phyloP scores from a whole-genome alignment of 2,113 vertebrate genomes.

The Suncus etruscus region DNA sequence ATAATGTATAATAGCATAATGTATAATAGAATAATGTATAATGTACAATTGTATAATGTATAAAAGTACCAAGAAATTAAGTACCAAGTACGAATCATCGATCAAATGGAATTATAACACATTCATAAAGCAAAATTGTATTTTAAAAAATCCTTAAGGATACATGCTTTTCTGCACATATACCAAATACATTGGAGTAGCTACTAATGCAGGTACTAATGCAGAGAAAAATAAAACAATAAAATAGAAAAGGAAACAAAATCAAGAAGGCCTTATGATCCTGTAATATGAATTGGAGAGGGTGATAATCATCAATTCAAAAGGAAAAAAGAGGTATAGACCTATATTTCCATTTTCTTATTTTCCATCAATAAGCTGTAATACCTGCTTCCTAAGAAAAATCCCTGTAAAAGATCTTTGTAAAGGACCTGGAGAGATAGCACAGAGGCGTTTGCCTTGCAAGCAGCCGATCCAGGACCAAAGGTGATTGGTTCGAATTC shows the following conservation, averaged over 20 bases:
- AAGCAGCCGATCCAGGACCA: too few relatives aligned
- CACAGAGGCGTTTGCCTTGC: too few relatives aligned
- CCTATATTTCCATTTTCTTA: neutral
- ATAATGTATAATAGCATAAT: too few relatives aligned
- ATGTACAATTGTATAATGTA: too few relatives aligned
- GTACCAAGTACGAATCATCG: neutral
- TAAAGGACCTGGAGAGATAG: too few relatives aligned
- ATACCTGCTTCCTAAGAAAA: slow-evolving; percentile 9
- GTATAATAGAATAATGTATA: too few relatives aligned
- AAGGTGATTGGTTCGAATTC: too few relatives aligned
- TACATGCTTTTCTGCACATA: neutral
- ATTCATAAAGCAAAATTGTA: slow-evolving; percentile 6
- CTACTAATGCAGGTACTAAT: neutral
- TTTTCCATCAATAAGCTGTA: neutral
- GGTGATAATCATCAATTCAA: slow-evolving; percentile 11
- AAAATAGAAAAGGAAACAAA: slow-evolving; percentile 41
- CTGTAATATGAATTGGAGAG: neutral
- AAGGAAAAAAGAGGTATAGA: neutral
- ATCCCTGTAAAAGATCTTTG: neutral
- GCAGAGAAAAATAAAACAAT: neutral
- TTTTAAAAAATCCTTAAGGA: neutral
- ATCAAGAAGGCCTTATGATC: neutral
- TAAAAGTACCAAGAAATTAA: neutral
- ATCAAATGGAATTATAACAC: slow-evolving; percentile 35
- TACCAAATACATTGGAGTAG: neutral